Evolutionary conservation across 1,140 invertebrate species (phyloP).

Genomic region (Himalopsyche phryganea): DNA sequence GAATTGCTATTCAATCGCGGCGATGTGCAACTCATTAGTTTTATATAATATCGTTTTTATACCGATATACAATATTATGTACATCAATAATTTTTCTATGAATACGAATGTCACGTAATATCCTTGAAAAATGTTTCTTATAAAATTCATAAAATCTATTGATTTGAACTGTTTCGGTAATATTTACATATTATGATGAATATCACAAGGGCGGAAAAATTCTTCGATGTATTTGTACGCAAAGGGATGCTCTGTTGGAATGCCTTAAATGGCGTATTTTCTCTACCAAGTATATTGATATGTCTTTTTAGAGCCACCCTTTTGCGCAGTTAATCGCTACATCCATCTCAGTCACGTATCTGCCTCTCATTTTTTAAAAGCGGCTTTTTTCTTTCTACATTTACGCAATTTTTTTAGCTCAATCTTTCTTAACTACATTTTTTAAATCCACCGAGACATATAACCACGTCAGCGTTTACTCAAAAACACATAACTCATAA

Average conservation of each 20-base stretch:
- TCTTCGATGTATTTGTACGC: neutral
- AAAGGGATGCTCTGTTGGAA: constrained; percentile 1
- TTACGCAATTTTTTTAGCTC: constrained; percentile 29
- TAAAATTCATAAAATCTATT: too few relatives aligned
- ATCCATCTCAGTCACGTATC: constrained; percentile 34
- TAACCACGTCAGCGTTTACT: neutral
- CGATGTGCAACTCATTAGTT: too few relatives aligned
- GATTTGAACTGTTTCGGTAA: too few relatives aligned
- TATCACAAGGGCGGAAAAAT: too few relatives aligned
- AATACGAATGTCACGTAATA: too few relatives aligned
- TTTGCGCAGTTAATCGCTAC: constrained; percentile 31
- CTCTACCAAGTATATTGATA: constrained; percentile 24
- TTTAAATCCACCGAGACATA: constrained; percentile 9
- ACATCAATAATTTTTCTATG: too few relatives aligned
- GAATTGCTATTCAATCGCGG: too few relatives aligned
- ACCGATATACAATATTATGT: too few relatives aligned
- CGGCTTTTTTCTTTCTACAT: constrained; percentile 27
- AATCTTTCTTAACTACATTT: constrained; percentile 26
- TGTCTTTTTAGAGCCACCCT: constrained; percentile 17
- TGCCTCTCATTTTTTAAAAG: constrained; percentile 30
- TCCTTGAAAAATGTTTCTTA: too few relatives aligned
- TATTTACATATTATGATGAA: too few relatives aligned
- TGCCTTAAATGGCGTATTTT: constrained; percentile 7
- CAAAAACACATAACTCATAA: neutral
- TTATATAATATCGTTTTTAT: too few relatives aligned